phyloP scores from a whole-genome alignment of 2,113 vertebrate genomes.

The Salvator merianae region DNA sequence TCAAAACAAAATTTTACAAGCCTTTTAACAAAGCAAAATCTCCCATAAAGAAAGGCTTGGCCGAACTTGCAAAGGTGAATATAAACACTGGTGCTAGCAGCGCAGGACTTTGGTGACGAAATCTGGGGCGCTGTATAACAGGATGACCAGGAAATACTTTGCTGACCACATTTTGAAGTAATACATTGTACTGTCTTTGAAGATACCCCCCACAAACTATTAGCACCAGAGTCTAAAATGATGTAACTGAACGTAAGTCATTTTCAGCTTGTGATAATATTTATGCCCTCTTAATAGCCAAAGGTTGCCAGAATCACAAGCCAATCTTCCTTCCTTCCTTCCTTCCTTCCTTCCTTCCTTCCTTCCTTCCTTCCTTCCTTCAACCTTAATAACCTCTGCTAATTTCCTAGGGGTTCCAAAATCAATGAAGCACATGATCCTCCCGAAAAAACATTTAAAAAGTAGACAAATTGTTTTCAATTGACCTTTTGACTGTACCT shows the following conservation, averaged over 20 bases:
- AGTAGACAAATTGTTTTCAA: neutral
- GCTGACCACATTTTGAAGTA: neutral
- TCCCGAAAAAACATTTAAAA: neutral
- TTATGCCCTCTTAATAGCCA: neutral
- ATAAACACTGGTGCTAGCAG: neutral
- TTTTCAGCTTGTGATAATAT: neutral
- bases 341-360: too few relatives aligned
- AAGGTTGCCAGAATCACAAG: neutral
- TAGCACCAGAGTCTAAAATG: neutral
- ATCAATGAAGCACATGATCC: neutral
- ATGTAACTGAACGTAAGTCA: neutral
- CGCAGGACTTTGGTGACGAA: neutral
- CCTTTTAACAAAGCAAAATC: neutral
- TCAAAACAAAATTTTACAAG: neutral
- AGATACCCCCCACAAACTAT: neutral
- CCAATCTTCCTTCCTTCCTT: neutral
- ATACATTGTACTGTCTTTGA: neutral
- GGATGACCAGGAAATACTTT: neutral
- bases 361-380: too few relatives aligned
- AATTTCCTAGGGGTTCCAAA: constrained; percentile 12
- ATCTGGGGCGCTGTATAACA: neutral
- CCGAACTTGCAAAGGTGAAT: neutral
- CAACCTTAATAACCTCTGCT: neutral
- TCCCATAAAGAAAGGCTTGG: constrained; percentile 9
- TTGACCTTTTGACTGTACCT: neutral